Percentiles rank a stretch among this genome's conserved stretches.
Conservation (phyloP, 2,888 invertebrate species). For the Muschampia plurimacula region DNA sequence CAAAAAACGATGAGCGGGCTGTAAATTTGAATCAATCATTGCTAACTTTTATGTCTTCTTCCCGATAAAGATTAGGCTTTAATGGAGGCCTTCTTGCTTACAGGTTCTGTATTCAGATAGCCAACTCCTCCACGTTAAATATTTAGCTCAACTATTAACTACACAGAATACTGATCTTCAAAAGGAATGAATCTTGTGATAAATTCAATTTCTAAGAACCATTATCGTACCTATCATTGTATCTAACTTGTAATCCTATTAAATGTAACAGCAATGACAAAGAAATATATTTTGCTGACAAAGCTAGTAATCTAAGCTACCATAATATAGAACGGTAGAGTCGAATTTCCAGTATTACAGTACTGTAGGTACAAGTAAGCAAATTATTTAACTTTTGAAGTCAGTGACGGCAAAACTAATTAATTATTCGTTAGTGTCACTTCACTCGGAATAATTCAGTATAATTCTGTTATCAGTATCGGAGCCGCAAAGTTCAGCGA, state of each 20-base stretch:
- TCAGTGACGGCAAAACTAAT: conserved; percentile 23
- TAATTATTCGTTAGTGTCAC: conserved; percentile 40
- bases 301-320: background rate
- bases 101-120: too few species aligned
- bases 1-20: conserved; percentile 21
- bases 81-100: too few species aligned
- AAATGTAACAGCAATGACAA: background rate
- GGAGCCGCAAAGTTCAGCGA: conserved; percentile 74
- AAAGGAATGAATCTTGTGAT: too few species aligned
- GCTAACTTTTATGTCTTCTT: conserved; percentile 29
- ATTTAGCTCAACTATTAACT: background rate
- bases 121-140: too few species aligned
- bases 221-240: background rate
- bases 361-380: conserved; percentile 1
- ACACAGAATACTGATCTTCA: too few species aligned
- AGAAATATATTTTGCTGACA: conserved; percentile 3
- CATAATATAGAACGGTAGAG: conserved; percentile 18
- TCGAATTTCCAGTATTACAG: conserved; percentile 5
- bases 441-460: conserved; percentile 63
- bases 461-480: conserved; percentile 66
- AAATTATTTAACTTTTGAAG: conserved; percentile 15
- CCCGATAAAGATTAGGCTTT: background rate
- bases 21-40: conserved; percentile 35
- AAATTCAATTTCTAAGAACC: too few species aligned
- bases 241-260: background rate